phyloP scores from a whole-genome alignment of 2,797 vertebrate genomes.

The Ctenopoma multispine region DNA sequence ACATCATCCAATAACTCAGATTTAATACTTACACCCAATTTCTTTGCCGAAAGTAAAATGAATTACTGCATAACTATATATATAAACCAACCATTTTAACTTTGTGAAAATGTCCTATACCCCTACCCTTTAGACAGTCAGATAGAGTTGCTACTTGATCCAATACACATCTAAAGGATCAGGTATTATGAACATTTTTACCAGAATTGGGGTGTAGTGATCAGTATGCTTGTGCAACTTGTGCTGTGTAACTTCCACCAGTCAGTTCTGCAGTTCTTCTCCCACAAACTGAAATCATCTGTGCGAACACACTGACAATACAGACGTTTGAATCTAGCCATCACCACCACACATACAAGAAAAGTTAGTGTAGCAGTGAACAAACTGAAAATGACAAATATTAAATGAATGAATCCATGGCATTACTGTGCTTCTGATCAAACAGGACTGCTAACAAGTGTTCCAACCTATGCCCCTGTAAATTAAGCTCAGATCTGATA shows the following conservation, averaged over 20 bases:
- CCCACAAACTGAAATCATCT: too few relatives aligned
- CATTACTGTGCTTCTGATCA: too few relatives aligned
- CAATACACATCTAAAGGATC: background rate
- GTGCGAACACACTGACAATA: background rate
- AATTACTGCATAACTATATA: background rate
- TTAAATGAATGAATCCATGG: background rate
- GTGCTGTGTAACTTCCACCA: too few relatives aligned
- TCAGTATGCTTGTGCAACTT: too few relatives aligned
- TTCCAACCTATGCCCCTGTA: too few relatives aligned
- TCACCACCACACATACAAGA: background rate
- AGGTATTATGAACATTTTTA: background rate
- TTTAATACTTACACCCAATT: background rate
- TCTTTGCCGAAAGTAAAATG: background rate
- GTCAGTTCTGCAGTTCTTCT: too few relatives aligned
- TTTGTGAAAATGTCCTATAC: background rate
- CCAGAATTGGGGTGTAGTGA: too few relatives aligned
- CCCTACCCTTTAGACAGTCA: background rate
- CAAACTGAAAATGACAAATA: background rate
- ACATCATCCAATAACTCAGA: background rate
- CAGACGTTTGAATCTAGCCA: background rate
- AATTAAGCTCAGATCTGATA: too few relatives aligned
- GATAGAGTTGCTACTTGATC: background rate
- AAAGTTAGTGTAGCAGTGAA: background rate
- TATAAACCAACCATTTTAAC: background rate
- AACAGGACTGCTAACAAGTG: too few relatives aligned